These are phyloP conservation scores for Uromys caudimaculatus DNA, from an alignment of 2,797 vertebrate genomes.

Conservation along the genomic window DNA sequence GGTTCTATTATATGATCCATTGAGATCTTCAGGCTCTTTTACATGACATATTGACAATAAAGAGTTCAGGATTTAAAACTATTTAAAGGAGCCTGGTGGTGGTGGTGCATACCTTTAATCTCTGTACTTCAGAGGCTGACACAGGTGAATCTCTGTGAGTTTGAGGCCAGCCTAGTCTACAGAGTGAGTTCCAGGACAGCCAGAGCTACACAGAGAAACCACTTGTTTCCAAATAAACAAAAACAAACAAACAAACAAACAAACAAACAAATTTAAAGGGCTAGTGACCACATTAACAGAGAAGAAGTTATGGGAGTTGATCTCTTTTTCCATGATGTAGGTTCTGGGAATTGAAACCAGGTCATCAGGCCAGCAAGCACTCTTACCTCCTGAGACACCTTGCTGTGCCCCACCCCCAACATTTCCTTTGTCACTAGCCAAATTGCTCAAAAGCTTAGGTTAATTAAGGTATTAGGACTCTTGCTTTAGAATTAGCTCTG, in stretches of 20 bases:
- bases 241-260: neutral
- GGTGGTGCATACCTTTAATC: neutral
- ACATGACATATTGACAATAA: neutral
- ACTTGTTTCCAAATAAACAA: neutral
- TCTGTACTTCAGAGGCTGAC: neutral
- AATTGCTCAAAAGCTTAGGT: conserved; percentile 1
- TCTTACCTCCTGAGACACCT: neutral
- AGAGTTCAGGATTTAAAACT: neutral
- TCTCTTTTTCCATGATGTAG: neutral
- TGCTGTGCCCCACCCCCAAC: neutral
- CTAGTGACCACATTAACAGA: neutral
- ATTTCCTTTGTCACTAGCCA: neutral
- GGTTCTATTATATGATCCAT: neutral
- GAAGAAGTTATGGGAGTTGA: neutral
- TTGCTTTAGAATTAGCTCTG: neutral
- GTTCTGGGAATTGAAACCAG: neutral
- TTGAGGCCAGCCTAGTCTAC: neutral
- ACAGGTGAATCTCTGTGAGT: neutral
- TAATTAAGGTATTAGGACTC: neutral
- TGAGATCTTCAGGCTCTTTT: neutral
- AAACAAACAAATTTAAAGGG: neutral
- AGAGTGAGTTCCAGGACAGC: neutral
- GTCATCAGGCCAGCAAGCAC: neutral
- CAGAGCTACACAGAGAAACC: neutral
- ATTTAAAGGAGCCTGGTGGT: neutral